Percentiles rank a stretch among this genome's conserved stretches.
Conservation (phyloP, 2,888 invertebrate genomes). For the Rhopalosiphum nymphaeae region DNA sequence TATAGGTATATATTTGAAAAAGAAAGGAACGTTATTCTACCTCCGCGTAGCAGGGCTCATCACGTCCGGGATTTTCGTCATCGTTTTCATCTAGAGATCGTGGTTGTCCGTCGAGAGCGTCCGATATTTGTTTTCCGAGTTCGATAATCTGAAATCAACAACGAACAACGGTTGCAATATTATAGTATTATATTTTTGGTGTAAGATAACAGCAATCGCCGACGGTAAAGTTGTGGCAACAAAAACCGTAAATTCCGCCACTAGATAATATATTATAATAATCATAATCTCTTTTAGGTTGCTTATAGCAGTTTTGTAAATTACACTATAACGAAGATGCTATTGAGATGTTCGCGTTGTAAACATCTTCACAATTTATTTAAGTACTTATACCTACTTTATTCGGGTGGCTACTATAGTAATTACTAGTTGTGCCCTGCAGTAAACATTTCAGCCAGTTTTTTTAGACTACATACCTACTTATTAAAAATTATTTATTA, state of each 20-base stretch:
- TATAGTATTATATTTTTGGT: background rate
- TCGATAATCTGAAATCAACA: constrained; percentile 48
- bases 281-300: too few species aligned
- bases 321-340: too few species aligned
- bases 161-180: background rate
- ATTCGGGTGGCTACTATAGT: too few species aligned
- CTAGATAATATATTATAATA: background rate
- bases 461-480: too few species aligned
- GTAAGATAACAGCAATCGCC: background rate
- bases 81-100: background rate
- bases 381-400: too few species aligned
- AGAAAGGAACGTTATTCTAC: background rate
- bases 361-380: too few species aligned
- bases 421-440: too few species aligned
- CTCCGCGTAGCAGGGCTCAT: background rate
- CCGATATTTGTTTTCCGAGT: constrained; percentile 47
- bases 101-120: background rate
- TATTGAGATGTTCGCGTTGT: too few species aligned
- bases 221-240: background rate
- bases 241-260: background rate
- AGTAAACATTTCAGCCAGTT: too few species aligned
- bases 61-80: background rate
- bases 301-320: too few species aligned
- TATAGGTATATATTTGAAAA: background rate
- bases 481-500: too few species aligned